Evolutionary conservation across 2,888 invertebrate species (phyloP).

Genomic region (Drosophila neoperkinsi): DNA sequence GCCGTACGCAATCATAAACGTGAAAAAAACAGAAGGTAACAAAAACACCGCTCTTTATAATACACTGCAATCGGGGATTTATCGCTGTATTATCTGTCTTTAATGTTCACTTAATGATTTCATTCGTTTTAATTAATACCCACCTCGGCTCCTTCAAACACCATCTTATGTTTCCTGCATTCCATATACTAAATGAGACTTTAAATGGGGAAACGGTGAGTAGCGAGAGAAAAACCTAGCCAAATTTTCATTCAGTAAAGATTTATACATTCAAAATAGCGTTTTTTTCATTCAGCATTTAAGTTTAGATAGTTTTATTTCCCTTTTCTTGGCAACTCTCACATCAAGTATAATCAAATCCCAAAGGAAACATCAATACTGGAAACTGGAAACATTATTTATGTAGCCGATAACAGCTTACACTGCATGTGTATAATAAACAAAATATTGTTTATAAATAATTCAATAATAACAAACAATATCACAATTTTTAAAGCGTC

Average conservation of each 20-base stretch:
- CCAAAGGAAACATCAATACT: conserved; percentile 7
- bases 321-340: neutral
- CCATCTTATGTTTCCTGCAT: neutral
- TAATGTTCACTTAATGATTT: conserved; percentile 14
- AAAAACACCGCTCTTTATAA: conserved; percentile 17
- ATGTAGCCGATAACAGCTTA: conserved; percentile 1
- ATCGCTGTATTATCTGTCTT: conserved; percentile 2
- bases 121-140: conserved; percentile 11
- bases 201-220: neutral
- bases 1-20: conserved; percentile 44
- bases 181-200: neutral
- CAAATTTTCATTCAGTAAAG: neutral
- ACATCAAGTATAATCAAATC: conserved; percentile 4
- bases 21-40: conserved; percentile 14
- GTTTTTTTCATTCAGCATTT: neutral
- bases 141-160: too few relatives aligned
- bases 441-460: neutral
- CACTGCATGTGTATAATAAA: neutral
- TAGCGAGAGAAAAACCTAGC: neutral
- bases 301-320: neutral
- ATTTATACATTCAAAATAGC: neutral
- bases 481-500: neutral
- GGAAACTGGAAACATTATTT: neutral
- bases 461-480: neutral
- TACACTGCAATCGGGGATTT: conserved; percentile 22